Base-by-base conservation (phyloP, 2,888 invertebrate genomes). In the Athripsodes cinereus region DNA sequence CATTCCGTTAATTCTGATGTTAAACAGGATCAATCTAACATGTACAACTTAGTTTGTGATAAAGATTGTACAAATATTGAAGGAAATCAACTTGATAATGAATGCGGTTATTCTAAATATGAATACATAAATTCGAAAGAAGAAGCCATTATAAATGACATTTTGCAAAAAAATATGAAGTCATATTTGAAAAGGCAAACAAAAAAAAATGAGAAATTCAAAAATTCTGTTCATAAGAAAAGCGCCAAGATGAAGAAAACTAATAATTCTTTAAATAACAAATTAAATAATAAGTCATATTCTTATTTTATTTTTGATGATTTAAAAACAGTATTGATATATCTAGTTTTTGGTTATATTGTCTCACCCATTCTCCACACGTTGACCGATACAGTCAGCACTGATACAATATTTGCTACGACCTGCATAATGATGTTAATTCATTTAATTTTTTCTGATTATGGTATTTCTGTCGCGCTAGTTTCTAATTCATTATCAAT, bases 371-470 rank as follows among this genome's bases (percentile, higher is more conserved):
- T 97, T 18, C 74, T 96, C 31, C 92, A 96, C 71, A 97, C 96
- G 0, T 78, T 99, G 52, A 98, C 99, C 0, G 93, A 95, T 70
- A 95, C 96, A 0, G 92, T 99, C 1, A 96, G 96, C 69, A 97
- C 97, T 0, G 97, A 99, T 69, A 96, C 98, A 0, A 96, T 99
- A 68, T 96, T 95, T 69, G 92, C 95, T 1, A 92, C 90, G 83
- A 86, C 96, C 0, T 86, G 90, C 19, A 79, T 92, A 13, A 92
- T 96, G 85, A 85, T 97, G 78, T 68, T 91, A 0, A 74, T 91
- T 1, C 96, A 98, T 78, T 78, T 98, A 60, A 82, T 92, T 66
- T 96, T 96, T 69, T 93, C 91, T 69, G 94, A 98, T 71, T 99
- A 98, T 69, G 93, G 92, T 3, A 82, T 92, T 0, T 82, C 86